Percentiles rank a stretch among this genome's conserved stretches.
Evolutionary conservation across 2,888 invertebrate species (phyloP).

Genomic region (Euplagia quadripunctaria): DNA sequence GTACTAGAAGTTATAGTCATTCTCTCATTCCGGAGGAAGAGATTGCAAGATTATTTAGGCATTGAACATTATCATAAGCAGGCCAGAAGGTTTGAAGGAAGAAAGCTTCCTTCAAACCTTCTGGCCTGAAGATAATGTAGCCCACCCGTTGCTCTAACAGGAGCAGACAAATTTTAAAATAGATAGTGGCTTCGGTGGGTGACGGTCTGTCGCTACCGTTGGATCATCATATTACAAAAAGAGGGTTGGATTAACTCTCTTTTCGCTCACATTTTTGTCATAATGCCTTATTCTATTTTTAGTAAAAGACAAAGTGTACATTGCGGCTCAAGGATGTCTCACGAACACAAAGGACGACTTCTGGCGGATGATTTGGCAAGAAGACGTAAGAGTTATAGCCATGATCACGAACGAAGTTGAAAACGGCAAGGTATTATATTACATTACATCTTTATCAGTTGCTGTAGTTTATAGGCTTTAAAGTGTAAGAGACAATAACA

Average conservation of each 20-base stretch:
- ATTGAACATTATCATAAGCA: too few species aligned
- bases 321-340: conserved; percentile 97
- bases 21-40: neutral
- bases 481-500: neutral
- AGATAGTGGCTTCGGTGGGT: neutral
- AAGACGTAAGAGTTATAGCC: conserved; percentile 97
- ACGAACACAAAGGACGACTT: conserved; percentile 96
- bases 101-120: neutral
- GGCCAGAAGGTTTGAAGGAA: too few species aligned
- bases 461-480: neutral
- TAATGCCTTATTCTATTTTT: conserved; percentile 11
- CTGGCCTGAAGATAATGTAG: neutral
- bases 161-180: neutral
- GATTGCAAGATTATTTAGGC: too few species aligned
- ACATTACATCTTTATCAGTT: neutral
- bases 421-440: conserved; percentile 91
- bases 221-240: neutral
- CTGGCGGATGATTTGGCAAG: conserved; percentile 99
- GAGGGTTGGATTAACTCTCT: neutral
- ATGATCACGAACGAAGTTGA: conserved; percentile 99
- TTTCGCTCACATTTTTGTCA: too few species aligned
- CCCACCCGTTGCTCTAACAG: neutral
- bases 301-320: conserved; percentile 90
- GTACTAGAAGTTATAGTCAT: neutral
- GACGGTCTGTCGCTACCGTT: neutral